Evolutionary conservation across 2,888 invertebrate genomes (phyloP).

Genomic region (Drosophila anomalata): DNA sequence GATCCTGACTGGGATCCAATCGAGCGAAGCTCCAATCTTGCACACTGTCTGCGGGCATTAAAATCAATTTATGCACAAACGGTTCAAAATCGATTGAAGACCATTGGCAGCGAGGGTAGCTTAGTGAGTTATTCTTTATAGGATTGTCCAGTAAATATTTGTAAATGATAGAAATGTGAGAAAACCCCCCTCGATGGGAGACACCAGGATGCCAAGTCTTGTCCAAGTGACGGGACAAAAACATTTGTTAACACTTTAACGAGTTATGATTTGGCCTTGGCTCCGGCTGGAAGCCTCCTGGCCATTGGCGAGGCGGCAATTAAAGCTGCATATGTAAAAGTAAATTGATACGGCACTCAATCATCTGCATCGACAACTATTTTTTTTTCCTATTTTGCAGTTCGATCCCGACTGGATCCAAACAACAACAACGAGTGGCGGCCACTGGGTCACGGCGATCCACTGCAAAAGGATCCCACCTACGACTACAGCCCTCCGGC

Average conservation of each 20-base stretch:
- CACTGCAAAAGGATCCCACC: constrained; percentile 92
- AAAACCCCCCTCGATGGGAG: constrained; percentile 2
- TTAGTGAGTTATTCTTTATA: not conserved
- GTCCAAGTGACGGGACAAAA: constrained; percentile 59
- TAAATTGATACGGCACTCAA: constrained; percentile 44
- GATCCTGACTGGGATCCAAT: constrained; percentile 11
- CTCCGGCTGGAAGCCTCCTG: constrained; percentile 14
- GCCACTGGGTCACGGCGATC: constrained; percentile 92
- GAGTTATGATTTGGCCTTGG: constrained; percentile 65
- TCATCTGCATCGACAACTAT: constrained; percentile 16
- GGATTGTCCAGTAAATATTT: not conserved
- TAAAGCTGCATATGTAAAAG: constrained; percentile 56
- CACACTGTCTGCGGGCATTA: constrained; percentile 27
- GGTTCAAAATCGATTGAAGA: constrained; percentile 28
- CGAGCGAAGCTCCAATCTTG: constrained; percentile 27
- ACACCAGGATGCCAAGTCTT: constrained; percentile 33
- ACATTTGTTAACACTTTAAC: constrained; percentile 82
- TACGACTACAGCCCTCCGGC: constrained; percentile 94
- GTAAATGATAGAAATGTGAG: not conserved
- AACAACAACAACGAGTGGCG: constrained; percentile 91
- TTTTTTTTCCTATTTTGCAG: constrained; percentile 65
- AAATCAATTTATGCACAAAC: constrained; percentile 45
- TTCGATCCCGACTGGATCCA: constrained; percentile 88
- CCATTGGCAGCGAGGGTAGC: constrained; percentile 22
- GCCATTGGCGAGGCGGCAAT: constrained; percentile 52